Evolutionary conservation across 2,888 invertebrate genomes (phyloP).

Genomic region (Euclidia mi): DNA sequence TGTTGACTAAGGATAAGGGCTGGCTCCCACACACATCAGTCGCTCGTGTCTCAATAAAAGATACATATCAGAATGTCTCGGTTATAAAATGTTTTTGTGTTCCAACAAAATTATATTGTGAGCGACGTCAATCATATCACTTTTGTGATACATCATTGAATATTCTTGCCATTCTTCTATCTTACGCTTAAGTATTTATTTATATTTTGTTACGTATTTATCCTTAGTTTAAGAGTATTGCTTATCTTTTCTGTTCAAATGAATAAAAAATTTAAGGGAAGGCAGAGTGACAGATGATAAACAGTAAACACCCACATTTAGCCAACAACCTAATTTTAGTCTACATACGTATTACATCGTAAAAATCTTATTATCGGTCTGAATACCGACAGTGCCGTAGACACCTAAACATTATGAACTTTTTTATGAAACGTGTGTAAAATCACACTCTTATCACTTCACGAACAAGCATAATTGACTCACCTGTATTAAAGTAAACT

Average conservation of each 20-base stretch:
- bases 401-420: too few relatives aligned
- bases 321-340: background rate
- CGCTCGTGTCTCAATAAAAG: background rate
- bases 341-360: too few relatives aligned
- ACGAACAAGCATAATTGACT: too few relatives aligned
- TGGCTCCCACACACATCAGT: constrained; percentile 5
- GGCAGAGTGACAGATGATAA: constrained; percentile 12
- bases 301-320: constrained; percentile 5
- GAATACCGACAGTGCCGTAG: too few relatives aligned
- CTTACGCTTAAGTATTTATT: background rate
- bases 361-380: too few relatives aligned
- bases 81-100: background rate
- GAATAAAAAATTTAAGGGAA: constrained; percentile 2
- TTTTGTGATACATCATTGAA: constrained; percentile 2
- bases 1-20: background rate
- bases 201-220: constrained; percentile 1
- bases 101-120: constrained; percentile 3
- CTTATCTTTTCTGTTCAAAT: background rate
- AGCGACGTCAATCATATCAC: background rate
- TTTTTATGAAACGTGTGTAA: too few relatives aligned
- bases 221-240: background rate
- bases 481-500: too few relatives aligned
- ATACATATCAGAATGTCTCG: constrained; percentile 7
- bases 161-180: background rate
- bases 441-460: too few relatives aligned